A percentile compares a stretch with the other conserved stretches of the same genome.
Evolutionary conservation across 1,140 invertebrate genomes (phyloP).

Genomic region (Anoplophora glabripennis): DNA sequence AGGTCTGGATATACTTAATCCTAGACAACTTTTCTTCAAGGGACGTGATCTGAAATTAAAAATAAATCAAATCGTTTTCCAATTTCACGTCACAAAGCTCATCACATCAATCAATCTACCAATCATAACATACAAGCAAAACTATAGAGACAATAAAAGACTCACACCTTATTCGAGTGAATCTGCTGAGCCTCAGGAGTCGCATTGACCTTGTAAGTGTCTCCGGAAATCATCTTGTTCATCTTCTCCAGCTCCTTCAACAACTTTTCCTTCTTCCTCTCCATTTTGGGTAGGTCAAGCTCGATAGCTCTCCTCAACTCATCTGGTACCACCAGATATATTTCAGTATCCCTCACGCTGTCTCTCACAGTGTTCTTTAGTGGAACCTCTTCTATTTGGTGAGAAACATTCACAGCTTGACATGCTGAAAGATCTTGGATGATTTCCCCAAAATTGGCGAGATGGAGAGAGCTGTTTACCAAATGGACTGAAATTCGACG

Average conservation of each 20-base stretch:
- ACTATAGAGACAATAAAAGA: neutral
- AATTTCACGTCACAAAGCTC: too few relatives aligned
- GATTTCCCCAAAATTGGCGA: slow-evolving; percentile 18
- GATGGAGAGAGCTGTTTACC: slow-evolving; percentile 5
- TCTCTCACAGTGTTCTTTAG: slow-evolving; percentile 25
- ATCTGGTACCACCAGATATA: slow-evolving; percentile 32
- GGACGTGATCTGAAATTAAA: slow-evolving; percentile 15
- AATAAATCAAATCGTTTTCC: neutral
- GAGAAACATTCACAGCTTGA: slow-evolving; percentile 11
- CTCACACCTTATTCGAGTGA: slow-evolving; percentile 35
- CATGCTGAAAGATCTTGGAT: slow-evolving; percentile 33
- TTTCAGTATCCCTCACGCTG: slow-evolving; percentile 22
- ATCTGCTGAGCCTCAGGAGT: slow-evolving; percentile 32
- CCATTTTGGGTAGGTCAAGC: slow-evolving; percentile 39
- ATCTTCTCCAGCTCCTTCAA: slow-evolving; percentile 47
- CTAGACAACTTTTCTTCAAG: slow-evolving; percentile 18
- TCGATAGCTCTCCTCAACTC: slow-evolving; percentile 28
- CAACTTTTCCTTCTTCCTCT: slow-evolving; percentile 46
- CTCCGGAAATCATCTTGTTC: slow-evolving; percentile 34
- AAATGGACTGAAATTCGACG: slow-evolving; percentile 20
- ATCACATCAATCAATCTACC: too few relatives aligned
- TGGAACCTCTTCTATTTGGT: neutral
- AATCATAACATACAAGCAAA: too few relatives aligned
- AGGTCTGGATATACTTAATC: slow-evolving; percentile 28
- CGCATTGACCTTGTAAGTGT: slow-evolving; percentile 42